Evolutionary conservation across 2,113 vertebrate species (phyloP), one percentile per base, ranked within the genome.

Genomic region (Trichechus manatus): DNA sequence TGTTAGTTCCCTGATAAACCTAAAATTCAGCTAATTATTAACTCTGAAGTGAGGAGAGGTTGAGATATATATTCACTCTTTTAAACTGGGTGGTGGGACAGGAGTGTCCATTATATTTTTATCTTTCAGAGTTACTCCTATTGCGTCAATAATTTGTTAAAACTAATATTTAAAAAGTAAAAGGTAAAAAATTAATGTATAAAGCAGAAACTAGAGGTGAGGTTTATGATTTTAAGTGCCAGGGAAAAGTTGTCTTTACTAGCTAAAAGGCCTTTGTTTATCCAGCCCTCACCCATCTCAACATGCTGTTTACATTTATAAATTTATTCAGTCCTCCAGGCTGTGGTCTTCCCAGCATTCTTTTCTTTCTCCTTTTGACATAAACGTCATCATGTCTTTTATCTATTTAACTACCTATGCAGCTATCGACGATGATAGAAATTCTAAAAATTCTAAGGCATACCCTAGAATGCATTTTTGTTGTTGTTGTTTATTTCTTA

Each of bases 241-340:
- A 14, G 6, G 1, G 53, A 63, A 56, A 89, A 47, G 6, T 33
- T 50, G 27, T 19, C 36, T 78, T 56, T 70, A 23, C 6, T 70
- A 23, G 22, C 25, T 74, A 6, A 42, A 59, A 82, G 8, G 5
- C 1, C 3, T 5, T 31, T 72, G 10, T 63, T 68, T 77, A 77
- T 27, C 44, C 4, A 61, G 2, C 0, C 0, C 47, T 2, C 13
- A 3, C 4, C 5, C 4, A 66, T 3, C 3, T 5, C 3, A 66
- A 47, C 56, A 22, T 80, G 17, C 3, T 87, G 2, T 68, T 53
- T 80, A 81, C 36, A 42, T 84, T 68, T 91, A 44, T 47, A 13
- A 77, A n/a, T 92, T 84, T 29, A 77, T 87, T 3, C 7, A 89
- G 0, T 59, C 9, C 4, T 61, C 31, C 19, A 78, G 25, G 3